Evolutionary conservation across 2,113 vertebrate species (phyloP), one percentile per base, ranked within the genome.

Genomic region (Mus spicilegus): DNA sequence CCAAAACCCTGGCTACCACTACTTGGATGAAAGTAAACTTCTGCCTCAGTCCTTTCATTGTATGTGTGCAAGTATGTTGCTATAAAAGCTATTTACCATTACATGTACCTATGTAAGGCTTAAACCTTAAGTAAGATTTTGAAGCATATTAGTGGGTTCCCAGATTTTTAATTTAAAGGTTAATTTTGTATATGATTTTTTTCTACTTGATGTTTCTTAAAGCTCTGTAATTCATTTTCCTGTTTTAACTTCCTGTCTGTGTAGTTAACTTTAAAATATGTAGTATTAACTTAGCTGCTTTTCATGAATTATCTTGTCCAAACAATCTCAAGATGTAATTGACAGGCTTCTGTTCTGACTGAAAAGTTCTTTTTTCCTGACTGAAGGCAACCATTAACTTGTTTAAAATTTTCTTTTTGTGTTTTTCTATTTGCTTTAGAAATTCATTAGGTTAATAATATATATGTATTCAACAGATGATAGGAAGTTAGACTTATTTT

Each of bases 371-470:
- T 97, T 96, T 96, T 70, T 51, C 89, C 36, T 70, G 69, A 22
- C 89, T 90, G 96, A 92, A 97, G 82, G 81, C 1, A 87, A 30
- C 73, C 95, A 63, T 98, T 92, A 94, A 77, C 46, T 96, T 94
- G 67, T n/a, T 94, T 77, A 96, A 3, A 96, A 12, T 67, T 39
- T 97, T 98, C 91, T 67, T 97, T 97, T 90, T 93, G 4, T 87
- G 58, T 97, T 97, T 97, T 97, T 97, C 58, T n/a, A 51, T 94
- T 97, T 96, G 2, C 97, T 97, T 54, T 96, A 95, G 69, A 94
- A 97, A 94, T 72, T 84, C 22, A 93, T 0, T 97, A 95, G 95
- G 97, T 95, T 14, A 42, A 88, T 95, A 22, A 24, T n/a, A 0
- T 96, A 12, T 90, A 94, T 94, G 30, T 96, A 95, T 77, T 70